Conservation (phyloP, 2,113 vertebrate genomes). For the Neolamprologus cancellatus region DNA sequence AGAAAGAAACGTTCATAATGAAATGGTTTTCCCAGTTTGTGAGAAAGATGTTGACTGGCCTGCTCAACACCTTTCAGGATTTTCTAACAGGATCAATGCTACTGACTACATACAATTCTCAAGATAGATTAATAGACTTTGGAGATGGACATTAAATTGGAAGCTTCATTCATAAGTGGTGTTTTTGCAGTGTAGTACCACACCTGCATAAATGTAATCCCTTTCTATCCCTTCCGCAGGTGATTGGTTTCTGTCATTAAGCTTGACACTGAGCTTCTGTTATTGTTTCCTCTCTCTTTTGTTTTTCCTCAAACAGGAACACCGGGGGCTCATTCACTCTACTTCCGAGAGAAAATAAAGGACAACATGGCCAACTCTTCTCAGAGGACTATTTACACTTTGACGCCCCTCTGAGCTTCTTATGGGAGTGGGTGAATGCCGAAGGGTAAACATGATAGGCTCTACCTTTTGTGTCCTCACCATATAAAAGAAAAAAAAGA, state of each 20-base stretch:
- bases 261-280: background rate
- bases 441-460: conserved; percentile 11
- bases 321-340: background rate
- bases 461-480: background rate
- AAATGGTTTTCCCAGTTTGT: background rate
- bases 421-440: background rate
- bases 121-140: background rate
- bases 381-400: conserved; percentile 9
- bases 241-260: background rate
- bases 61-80: background rate
- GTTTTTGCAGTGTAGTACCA: background rate
- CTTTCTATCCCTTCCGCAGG: background rate
- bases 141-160: background rate
- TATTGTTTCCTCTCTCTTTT: conserved; percentile 12
- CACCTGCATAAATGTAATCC: background rate
- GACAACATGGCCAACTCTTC: background rate
- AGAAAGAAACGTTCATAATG: background rate
- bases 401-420: background rate
- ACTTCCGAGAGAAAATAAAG: conserved; percentile 29
- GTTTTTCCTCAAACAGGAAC: conserved; percentile 12
- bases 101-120: background rate
- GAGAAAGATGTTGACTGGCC: background rate
- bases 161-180: background rate
- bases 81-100: background rate
- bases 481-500: background rate